Percentiles rank a stretch among this genome's conserved stretches.
These are phyloP conservation scores for Calidris pugnax DNA, from an alignment of 2,113 vertebrate genomes.

Conservation along the genomic window DNA sequence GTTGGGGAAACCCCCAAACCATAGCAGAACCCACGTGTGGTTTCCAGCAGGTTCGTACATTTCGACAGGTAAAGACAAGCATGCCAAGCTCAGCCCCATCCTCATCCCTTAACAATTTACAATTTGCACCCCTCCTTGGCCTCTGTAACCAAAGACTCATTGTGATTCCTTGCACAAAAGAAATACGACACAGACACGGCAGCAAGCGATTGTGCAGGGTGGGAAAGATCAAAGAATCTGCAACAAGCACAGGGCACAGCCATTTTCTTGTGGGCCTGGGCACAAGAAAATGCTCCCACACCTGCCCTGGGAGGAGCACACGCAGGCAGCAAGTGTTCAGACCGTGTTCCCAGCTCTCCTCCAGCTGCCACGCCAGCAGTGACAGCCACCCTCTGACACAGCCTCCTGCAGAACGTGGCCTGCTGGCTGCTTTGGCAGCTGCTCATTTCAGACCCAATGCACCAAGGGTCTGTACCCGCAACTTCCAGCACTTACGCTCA, in stretches of 20 bases:
- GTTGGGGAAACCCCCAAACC: background rate
- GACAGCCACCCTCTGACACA: fast-evolving
- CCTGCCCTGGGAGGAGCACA: fast-evolving
- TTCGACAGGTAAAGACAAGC: background rate
- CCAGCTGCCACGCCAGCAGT: background rate
- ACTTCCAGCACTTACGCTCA: background rate
- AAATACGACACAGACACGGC: fast-evolving
- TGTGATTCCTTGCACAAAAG: background rate
- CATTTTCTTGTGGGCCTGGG: background rate
- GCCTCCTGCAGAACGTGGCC: background rate
- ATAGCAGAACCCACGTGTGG: background rate
- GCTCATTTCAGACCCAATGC: background rate
- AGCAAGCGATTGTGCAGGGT: background rate
- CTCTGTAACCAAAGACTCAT: background rate
- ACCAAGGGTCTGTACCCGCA: background rate
- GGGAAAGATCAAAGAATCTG: background rate
- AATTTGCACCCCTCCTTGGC: background rate
- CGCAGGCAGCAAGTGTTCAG: fast-evolving
- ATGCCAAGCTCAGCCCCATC: background rate
- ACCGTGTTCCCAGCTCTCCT: background rate
- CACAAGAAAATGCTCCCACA: fast-evolving
- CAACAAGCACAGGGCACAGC: background rate
- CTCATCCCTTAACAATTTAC: background rate
- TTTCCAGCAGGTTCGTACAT: background rate
- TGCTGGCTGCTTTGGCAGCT: background rate